Conservation (phyloP, 1,140 invertebrate species). For the Theocolax elegans region DNA sequence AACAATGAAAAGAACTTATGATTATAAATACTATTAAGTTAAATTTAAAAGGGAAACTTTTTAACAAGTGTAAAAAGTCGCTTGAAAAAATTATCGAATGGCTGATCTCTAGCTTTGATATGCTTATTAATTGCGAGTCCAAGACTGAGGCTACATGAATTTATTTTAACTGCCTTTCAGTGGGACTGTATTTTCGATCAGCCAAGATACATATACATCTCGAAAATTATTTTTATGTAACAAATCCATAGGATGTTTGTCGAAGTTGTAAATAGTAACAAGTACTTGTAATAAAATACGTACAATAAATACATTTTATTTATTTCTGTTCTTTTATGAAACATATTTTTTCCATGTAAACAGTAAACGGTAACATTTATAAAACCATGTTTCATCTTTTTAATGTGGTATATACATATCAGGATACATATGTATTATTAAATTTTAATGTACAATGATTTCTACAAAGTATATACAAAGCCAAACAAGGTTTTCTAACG, state of each 20-base stretch:
- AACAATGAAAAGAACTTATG: conserved; percentile 5
- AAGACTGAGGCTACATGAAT: conserved; percentile 5
- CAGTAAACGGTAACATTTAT: no score
- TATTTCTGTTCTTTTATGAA: background rate
- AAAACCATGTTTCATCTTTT: no score
- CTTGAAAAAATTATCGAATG: conserved; percentile 3
- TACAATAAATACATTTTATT: conserved; percentile 26
- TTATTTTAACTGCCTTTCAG: conserved; percentile 5
- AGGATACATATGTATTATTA: no score
- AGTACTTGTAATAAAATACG: conserved; percentile 67
- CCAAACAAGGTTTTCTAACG: no score
- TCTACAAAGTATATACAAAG: no score
- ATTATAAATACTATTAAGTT: conserved; percentile 12
- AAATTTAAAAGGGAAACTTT: conserved; percentile 3
- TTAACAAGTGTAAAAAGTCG: background rate
- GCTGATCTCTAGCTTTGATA: background rate
- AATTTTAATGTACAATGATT: no score
- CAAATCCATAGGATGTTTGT: conserved; percentile 58
- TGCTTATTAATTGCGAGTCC: background rate
- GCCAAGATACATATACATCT: conserved; percentile 41
- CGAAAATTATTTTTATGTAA: conserved; percentile 65
- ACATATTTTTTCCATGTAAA: no score
- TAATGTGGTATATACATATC: no score
- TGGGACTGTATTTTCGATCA: conserved; percentile 14
- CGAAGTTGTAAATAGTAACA: conserved; percentile 64